Base-by-base conservation (phyloP, 2,888 invertebrate genomes). In the Pachycephus smyrnensis region DNA sequence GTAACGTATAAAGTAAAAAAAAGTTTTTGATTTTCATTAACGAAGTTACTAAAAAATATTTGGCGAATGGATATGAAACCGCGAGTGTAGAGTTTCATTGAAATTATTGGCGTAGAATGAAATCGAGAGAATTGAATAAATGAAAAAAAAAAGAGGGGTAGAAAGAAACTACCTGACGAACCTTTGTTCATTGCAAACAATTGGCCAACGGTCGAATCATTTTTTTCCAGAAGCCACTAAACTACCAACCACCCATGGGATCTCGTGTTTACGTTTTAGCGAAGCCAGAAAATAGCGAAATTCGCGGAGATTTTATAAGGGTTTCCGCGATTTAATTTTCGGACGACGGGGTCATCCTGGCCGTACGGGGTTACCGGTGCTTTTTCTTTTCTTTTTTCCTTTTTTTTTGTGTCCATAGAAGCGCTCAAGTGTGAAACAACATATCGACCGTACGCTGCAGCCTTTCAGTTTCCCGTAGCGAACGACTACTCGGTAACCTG, bases 251-350 rank as follows among this genome's bases (percentile, higher is more conserved):
- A n/a, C 55, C 40, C 68, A 12, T 32, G 12, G 55, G 55, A 55
- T 55, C 75, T 12, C 75, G 80, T 84, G 83, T 88, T 89, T 86
- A 88, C 83, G 85, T 89, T 87, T 86, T 82, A 33, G 82, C 78
- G 91, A 90, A 91, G 90, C 90, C 90, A 73, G 76, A 85, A 82
- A 88, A 89, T 83, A 74, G 76, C 82, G 78, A 82, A 85, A 84
- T 86, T 86, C 83, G 76, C 76, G 78, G 78, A 80, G 77, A 83
- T 84, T 87, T 87, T 84, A 82, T 86, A 83, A 82, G 77, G 88
- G 88, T 87, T 87, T 88, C 87, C 76, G 75, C 76, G 37, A 82
- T 83, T 88, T 85, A 84, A 88, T 86, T 86, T 85, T 82, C 80
- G 40, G 75, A 55, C 75, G 32, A 68, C 40, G 68, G 71, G 76